phyloP scores from a whole-genome alignment of 2,113 vertebrate genomes.

The Buteo buteo region DNA sequence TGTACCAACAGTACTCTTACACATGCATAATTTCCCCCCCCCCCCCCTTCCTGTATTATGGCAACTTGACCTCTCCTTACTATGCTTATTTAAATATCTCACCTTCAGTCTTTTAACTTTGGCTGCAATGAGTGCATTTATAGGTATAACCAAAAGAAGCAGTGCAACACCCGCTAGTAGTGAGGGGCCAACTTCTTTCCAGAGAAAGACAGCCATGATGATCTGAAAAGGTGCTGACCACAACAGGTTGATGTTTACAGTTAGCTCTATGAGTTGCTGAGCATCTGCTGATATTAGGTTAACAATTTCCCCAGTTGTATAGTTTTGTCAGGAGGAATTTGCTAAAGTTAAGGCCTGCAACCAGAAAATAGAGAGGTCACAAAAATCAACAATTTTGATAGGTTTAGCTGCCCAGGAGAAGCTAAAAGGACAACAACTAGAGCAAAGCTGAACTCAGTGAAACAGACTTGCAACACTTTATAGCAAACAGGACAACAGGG shows the following conservation, averaged over 20 bases:
- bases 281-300: slow-evolving; percentile 63
- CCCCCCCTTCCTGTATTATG: not conserved
- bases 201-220: slow-evolving; percentile 60
- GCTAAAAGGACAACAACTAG: not conserved
- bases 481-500: not conserved
- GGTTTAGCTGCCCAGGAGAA: not conserved
- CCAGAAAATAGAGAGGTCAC: not conserved
- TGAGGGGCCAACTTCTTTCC: slow-evolving; percentile 63
- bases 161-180: slow-evolving; percentile 56
- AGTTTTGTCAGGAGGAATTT: slow-evolving; percentile 39
- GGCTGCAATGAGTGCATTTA: slow-evolving; percentile 52
- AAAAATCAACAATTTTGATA: not conserved
- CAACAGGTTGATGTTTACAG: slow-evolving; percentile 53
- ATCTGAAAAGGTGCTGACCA: slow-evolving; percentile 70
- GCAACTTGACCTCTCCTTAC: not conserved
- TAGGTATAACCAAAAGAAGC: slow-evolving; percentile 62
- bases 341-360: slow-evolving; percentile 56
- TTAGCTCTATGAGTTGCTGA: slow-evolving; percentile 64
- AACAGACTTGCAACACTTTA: not conserved
- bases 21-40: not conserved
- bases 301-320: slow-evolving; percentile 52
- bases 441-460: not conserved
- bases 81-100: not conserved
- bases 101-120: slow-evolving; percentile 65
- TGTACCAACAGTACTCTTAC: not conserved